These are phyloP conservation scores for Irena cyanogastra DNA, from an alignment of 2,113 vertebrate genomes.

Conservation along the genomic window DNA sequence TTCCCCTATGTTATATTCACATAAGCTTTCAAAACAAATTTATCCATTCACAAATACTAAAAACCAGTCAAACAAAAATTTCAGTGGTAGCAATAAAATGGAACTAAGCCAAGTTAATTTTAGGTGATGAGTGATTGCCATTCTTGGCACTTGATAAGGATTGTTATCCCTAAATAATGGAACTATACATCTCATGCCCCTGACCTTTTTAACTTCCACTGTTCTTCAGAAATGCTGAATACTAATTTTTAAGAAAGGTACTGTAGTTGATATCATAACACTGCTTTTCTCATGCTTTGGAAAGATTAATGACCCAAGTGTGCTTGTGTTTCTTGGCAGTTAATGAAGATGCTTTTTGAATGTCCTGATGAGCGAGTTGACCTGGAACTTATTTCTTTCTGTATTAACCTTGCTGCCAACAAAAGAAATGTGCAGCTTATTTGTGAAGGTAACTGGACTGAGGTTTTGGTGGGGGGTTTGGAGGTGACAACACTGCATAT, in stretches of 20 bases:
- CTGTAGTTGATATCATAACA: background rate
- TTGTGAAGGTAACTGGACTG: conserved; percentile 84
- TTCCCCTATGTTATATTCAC: background rate
- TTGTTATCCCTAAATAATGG: background rate
- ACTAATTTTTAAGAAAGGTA: background rate
- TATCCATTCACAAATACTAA: background rate
- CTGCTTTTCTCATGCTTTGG: background rate
- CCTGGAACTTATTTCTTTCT: conserved; percentile 92
- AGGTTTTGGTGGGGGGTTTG: background rate
- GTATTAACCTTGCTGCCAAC: conserved; percentile 95
- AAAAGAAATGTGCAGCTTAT: conserved; percentile 92
- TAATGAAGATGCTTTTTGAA: conserved; percentile 92
- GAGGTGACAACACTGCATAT: background rate
- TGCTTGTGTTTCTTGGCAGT: conserved; percentile 70
- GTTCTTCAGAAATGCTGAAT: background rate
- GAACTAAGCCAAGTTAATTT: background rate
- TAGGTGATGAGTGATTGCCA: background rate
- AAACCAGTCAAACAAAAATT: background rate
- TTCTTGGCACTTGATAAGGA: background rate
- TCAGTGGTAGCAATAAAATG: background rate
- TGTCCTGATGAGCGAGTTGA: conserved; percentile 83
- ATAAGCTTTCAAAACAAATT: background rate
- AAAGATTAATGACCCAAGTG: background rate
- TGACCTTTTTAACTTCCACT: background rate
- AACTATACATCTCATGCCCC: background rate